phyloP scores from a whole-genome alignment of 2,888 invertebrate species.

The Antitype chi region DNA sequence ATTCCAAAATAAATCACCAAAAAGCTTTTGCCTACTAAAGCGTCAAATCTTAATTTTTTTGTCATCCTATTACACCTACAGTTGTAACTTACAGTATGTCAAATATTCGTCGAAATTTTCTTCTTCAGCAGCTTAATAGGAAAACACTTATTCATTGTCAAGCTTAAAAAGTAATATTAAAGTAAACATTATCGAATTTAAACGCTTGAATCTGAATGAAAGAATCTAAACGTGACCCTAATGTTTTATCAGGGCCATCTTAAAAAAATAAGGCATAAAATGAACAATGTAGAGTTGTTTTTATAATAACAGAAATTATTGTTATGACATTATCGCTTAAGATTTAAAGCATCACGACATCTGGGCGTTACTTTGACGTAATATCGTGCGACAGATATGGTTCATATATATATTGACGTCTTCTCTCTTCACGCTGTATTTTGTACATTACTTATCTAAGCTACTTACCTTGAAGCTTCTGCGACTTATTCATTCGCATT shows the following conservation, averaged over 20 bases:
- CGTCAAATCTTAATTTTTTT: too few species aligned
- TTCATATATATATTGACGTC: constrained; percentile 88
- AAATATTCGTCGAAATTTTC: not conserved
- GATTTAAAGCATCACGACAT: constrained; percentile 86
- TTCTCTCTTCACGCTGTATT: constrained; percentile 84
- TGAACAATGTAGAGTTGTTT: constrained; percentile 70
- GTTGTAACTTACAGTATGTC: not conserved
- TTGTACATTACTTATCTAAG: constrained; percentile 88
- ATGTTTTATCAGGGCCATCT: constrained; percentile 32
- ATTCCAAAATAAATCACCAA: not conserved
- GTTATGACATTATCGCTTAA: constrained; percentile 83
- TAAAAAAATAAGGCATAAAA: constrained; percentile 53
- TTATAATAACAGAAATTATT: constrained; percentile 79
- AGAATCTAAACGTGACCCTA: constrained; percentile 43
- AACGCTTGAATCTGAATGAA: constrained; percentile 7
- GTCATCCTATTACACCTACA: not conserved
- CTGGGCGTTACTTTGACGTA: constrained; percentile 90
- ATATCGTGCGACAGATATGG: constrained; percentile 87
- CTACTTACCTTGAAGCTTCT: constrained; percentile 88
- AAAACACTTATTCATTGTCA: not conserved
- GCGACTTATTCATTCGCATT: constrained; percentile 78
- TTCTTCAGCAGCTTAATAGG: not conserved
- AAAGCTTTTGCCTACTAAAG: not conserved
- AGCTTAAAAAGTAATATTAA: not conserved
- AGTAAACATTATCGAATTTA: not conserved